A percentile compares a stretch with the other conserved stretches of the same genome.
These are phyloP conservation scores for Micoletzkya japonica DNA, from an alignment of 2,888 invertebrate species.

Conservation along the genomic window DNA sequence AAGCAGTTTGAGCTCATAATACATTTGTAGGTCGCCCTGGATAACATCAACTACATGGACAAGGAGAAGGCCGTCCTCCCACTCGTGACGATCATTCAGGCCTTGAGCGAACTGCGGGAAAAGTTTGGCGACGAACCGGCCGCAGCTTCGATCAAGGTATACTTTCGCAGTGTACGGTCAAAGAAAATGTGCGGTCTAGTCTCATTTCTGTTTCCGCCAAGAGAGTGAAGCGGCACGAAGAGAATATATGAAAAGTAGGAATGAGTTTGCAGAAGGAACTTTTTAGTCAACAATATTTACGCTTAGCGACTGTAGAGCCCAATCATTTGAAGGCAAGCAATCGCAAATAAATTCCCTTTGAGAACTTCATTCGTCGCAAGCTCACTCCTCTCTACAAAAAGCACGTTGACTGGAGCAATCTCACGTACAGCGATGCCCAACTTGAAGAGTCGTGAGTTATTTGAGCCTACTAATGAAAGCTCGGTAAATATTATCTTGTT, in stretches of 20 bases:
- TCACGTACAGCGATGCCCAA: background rate
- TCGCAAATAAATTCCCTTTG: background rate
- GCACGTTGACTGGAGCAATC: slow-evolving; percentile 9
- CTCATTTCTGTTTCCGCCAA: background rate
- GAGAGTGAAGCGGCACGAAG: no score
- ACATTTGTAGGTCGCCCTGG: slow-evolving; percentile 36
- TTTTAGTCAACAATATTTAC: background rate
- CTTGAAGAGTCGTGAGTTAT: background rate
- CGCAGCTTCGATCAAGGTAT: background rate
- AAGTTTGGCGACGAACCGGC: slow-evolving; percentile 14
- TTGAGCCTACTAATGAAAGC: no score
- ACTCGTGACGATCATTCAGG: slow-evolving; percentile 17
- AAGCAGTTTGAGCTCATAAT: background rate
- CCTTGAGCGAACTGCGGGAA: slow-evolving; percentile 10
- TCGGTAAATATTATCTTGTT: no score
- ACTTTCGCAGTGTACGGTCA: background rate
- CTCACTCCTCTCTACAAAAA: slow-evolving; percentile 13
- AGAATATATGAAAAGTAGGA: no score
- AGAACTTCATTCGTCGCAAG: slow-evolving; percentile 8
- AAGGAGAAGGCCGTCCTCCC: slow-evolving; percentile 36
- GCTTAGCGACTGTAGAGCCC: background rate
- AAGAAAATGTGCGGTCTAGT: background rate
- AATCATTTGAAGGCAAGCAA: background rate
- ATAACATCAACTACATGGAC: slow-evolving; percentile 39
- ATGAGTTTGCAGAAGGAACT: background rate